A percentile compares a stretch with the other conserved stretches of the same genome.
These are phyloP conservation scores for Melinopterus prodromus DNA, from an alignment of 2,888 invertebrate species.

Conservation along the genomic window DNA sequence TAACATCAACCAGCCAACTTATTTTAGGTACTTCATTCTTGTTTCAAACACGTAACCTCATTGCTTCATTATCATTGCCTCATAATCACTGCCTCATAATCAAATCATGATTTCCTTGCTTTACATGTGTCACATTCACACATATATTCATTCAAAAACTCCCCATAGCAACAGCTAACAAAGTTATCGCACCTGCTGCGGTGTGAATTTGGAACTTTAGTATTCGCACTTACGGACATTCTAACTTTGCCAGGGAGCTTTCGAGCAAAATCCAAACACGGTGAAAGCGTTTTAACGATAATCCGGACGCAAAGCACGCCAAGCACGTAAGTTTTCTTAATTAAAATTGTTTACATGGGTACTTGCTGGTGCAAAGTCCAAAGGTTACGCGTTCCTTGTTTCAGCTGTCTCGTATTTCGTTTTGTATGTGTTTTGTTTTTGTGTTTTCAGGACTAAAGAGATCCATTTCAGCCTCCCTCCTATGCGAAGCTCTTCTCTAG, in stretches of 20 bases:
- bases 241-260: neutral
- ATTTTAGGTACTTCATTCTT: too few species aligned
- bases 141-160: too few species aligned
- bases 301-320: neutral
- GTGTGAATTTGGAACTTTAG: neutral
- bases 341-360: neutral
- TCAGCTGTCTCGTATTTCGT: too few species aligned
- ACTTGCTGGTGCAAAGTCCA: neutral
- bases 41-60: too few species aligned
- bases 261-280: neutral
- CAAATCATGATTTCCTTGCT: too few species aligned
- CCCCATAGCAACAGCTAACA: too few species aligned
- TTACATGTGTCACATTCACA: too few species aligned
- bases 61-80: too few species aligned
- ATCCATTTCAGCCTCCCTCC: conserved; percentile 60
- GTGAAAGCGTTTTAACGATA: neutral
- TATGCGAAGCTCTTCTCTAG: conserved; percentile 57
- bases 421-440: too few species aligned
- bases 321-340: neutral
- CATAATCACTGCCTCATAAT: too few species aligned
- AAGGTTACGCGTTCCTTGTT: neutral
- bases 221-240: too few species aligned
- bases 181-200: neutral
- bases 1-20: too few species aligned
- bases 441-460: conserved; percentile 56